Evolutionary conservation across 2,797 vertebrate genomes (phyloP).

Genomic region (Enteromius treurensis): DNA sequence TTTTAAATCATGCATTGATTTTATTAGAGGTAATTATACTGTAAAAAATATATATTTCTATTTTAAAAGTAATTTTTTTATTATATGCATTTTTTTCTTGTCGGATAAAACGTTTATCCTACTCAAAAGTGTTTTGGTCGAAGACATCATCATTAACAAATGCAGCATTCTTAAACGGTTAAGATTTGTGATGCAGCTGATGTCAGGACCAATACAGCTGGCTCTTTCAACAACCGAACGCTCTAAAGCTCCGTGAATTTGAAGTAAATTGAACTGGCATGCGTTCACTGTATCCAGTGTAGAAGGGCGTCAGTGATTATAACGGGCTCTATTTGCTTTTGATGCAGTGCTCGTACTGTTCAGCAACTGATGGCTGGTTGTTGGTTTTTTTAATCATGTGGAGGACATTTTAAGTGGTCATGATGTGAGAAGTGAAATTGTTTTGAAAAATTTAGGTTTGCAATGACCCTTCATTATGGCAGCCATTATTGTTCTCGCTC

Average conservation of each 20-base stretch:
- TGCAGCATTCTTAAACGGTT: background rate
- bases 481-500: too few relatives aligned
- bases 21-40: background rate
- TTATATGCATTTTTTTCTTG: too few relatives aligned
- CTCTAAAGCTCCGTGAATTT: background rate
- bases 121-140: background rate
- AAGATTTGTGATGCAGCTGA: background rate
- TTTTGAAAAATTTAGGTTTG: too few relatives aligned
- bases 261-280: background rate
- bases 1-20: background rate
- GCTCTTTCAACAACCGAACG: background rate
- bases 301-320: background rate
- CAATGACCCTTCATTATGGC: too few relatives aligned
- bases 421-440: too few relatives aligned
- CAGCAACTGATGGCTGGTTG: background rate
- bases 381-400: background rate
- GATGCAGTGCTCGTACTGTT: background rate
- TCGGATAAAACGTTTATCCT: too few relatives aligned
- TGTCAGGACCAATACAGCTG: background rate
- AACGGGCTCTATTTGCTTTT: background rate
- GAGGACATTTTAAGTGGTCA: background rate
- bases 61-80: too few relatives aligned
- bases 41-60: too few relatives aligned
- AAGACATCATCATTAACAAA: background rate
- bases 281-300: background rate